These are phyloP conservation scores for Brachymystax lenok DNA, from an alignment of 2,797 vertebrate species.

Conservation along the genomic window DNA sequence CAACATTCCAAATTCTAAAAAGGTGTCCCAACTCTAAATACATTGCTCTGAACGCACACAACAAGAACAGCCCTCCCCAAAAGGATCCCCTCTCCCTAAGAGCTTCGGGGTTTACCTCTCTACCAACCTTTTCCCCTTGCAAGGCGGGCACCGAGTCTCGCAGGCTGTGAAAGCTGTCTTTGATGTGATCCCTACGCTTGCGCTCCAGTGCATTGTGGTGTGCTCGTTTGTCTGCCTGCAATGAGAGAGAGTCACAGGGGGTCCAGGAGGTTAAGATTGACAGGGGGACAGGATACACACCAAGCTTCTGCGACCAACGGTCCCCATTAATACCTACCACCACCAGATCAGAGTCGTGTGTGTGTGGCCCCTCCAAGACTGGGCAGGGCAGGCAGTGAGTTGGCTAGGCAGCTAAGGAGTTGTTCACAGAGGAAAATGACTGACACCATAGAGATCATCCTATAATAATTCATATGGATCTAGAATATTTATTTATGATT, in stretches of 20 bases:
- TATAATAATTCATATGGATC: too few species aligned
- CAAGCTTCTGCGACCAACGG: not conserved
- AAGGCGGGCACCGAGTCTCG: constrained; percentile 96
- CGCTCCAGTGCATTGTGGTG: constrained; percentile 99
- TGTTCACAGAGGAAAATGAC: not conserved
- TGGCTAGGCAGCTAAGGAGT: not conserved
- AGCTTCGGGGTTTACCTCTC: constrained; percentile 49
- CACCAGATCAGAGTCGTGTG: not conserved
- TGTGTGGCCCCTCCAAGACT: not conserved
- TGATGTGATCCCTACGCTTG: constrained; percentile 99
- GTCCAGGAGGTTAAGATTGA: constrained; percentile 48
- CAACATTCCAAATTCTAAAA: not conserved
- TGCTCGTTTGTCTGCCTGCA: constrained; percentile 97
- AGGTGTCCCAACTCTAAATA: constrained; percentile 78
- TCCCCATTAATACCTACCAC: not conserved
- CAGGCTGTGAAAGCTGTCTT: constrained; percentile 99
- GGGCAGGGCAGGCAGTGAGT: not conserved
- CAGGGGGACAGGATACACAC: not conserved
- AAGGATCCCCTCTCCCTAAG: constrained; percentile 10
- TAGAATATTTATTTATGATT: too few species aligned
- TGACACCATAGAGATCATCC: not conserved
- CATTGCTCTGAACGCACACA: not conserved
- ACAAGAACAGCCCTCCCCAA: constrained; percentile 28
- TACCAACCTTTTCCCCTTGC: constrained; percentile 98
- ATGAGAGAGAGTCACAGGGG: constrained; percentile 81